Evolutionary conservation across 2,888 invertebrate species (phyloP).

Genomic region (Drosophila conformis): DNA sequence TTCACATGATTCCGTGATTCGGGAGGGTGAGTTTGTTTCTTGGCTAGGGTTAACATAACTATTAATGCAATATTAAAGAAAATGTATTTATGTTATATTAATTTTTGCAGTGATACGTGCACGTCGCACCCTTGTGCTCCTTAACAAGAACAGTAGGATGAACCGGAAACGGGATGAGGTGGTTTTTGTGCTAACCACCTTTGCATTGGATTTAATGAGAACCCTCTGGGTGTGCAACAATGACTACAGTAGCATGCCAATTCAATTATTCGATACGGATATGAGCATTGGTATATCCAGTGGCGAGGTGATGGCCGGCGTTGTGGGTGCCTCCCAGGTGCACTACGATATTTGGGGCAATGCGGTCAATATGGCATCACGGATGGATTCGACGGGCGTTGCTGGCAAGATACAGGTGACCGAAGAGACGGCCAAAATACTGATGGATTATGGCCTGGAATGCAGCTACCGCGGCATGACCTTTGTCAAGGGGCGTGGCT

Average conservation of each 20-base stretch:
- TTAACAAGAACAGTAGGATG: neutral
- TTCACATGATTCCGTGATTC: constrained; percentile 13
- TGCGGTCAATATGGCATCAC: constrained; percentile 97
- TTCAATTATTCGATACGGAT: constrained; percentile 38
- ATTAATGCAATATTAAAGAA: neutral
- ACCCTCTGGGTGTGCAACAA: constrained; percentile 87
- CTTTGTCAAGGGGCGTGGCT: constrained; percentile 89
- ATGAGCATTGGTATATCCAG: constrained; percentile 90
- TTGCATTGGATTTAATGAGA: constrained; percentile 87
- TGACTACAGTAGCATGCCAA: constrained; percentile 84
- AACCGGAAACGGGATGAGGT: constrained; percentile 79
- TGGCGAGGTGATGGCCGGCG: constrained; percentile 96
- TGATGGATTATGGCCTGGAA: constrained; percentile 88
- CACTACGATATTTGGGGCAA: constrained; percentile 99
- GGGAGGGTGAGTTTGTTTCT: constrained; percentile 22
- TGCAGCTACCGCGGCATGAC: constrained; percentile 90
- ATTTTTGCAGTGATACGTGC: constrained; percentile 18
- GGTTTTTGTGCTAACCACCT: constrained; percentile 87
- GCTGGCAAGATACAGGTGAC: constrained; percentile 92
- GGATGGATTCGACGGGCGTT: constrained; percentile 97
- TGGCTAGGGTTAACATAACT: neutral
- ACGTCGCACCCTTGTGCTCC: constrained; percentile 10
- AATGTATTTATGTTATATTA: neutral
- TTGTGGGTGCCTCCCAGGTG: constrained; percentile 96
- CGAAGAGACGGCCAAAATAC: constrained; percentile 89